These are phyloP conservation scores for Aricia artaxerxes DNA, from an alignment of 2,888 invertebrate genomes.

Conservation along the genomic window DNA sequence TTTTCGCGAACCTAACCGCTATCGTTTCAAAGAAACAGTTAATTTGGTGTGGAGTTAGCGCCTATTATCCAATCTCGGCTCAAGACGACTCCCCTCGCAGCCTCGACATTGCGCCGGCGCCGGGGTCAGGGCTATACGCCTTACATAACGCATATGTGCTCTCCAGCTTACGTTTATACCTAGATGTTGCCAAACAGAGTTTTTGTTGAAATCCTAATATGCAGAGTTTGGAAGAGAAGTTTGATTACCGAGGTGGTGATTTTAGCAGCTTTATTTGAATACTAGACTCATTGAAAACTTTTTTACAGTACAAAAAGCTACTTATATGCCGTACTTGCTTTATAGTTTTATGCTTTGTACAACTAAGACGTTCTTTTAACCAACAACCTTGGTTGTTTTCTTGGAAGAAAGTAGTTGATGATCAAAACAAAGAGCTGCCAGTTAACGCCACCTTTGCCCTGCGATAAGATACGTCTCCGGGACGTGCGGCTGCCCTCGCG, in stretches of 20 bases:
- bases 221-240: neutral
- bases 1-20: neutral
- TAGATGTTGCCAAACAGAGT: neutral
- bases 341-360: no score
- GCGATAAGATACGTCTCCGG: neutral
- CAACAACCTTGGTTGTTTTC: neutral
- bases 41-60: neutral
- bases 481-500: no score
- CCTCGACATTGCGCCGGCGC: constrained; percentile 11
- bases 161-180: neutral
- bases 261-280: neutral
- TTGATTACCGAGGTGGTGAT: neutral
- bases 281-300: no score
- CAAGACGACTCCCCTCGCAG: neutral
- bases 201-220: neutral
- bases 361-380: no score
- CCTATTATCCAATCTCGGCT: constrained; percentile 4
- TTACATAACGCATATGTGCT: neutral
- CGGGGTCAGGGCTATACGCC: constrained; percentile 3
- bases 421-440: neutral
- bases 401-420: neutral
- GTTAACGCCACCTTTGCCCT: neutral
- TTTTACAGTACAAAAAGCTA: no score
- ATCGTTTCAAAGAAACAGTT: neutral
- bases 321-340: no score